A percentile compares a stretch with the other conserved stretches of the same genome.
Evolutionary conservation across 2,113 vertebrate genomes (phyloP).

Genomic region (Oceanites oceanicus): DNA sequence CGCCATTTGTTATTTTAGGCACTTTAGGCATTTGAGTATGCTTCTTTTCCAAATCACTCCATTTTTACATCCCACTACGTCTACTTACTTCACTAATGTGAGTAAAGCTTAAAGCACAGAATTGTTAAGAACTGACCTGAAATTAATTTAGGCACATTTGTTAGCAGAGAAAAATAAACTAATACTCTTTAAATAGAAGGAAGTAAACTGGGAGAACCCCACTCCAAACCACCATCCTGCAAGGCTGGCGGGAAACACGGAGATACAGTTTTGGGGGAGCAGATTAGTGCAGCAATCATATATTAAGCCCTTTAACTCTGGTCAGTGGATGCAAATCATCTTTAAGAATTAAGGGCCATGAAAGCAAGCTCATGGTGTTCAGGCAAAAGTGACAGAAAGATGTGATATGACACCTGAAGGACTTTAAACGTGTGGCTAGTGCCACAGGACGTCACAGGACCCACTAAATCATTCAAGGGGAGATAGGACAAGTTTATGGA

Average conservation of each 20-base stretch:
- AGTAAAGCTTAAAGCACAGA: background rate
- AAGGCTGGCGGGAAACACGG: rapidly evolving
- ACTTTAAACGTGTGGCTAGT: rapidly evolving
- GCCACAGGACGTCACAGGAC: background rate
- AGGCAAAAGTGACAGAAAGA: background rate
- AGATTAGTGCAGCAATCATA: background rate
- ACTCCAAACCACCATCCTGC: background rate
- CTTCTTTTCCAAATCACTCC: background rate
- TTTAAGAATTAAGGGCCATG: background rate
- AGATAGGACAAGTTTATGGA: background rate
- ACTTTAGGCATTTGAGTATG: background rate
- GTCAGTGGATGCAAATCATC: background rate
- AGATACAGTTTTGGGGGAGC: background rate
- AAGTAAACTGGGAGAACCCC: background rate
- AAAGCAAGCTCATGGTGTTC: background rate
- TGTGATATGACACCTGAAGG: background rate
- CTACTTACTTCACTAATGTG: background rate
- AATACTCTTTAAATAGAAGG: background rate
- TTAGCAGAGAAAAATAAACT: background rate
- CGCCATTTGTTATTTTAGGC: background rate
- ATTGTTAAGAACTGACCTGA: background rate
- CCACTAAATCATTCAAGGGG: background rate
- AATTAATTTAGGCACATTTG: background rate
- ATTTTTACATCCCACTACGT: background rate
- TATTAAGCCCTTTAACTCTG: background rate